Conservation (phyloP, 1,140 invertebrate genomes). For the Lepeophtheirus salmonis region DNA sequence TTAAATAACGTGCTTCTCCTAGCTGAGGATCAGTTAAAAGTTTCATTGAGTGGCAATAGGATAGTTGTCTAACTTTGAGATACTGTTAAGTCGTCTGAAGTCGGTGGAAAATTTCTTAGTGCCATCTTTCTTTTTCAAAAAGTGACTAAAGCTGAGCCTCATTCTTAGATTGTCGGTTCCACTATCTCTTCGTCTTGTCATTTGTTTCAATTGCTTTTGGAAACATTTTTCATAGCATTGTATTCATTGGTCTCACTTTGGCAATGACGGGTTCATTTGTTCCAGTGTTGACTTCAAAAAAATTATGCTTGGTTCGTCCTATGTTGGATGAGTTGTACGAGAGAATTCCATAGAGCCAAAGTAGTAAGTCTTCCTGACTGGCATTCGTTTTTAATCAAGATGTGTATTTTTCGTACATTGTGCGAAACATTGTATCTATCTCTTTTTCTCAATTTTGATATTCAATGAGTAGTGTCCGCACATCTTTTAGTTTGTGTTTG, state of each 20-base stretch:
- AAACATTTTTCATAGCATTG: not conserved
- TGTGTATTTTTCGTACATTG: not conserved
- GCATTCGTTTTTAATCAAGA: not conserved
- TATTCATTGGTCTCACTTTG: constrained; percentile 3
- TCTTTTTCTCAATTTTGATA: too few species aligned
- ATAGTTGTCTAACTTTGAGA: constrained; percentile 26
- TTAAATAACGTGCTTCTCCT: not conserved
- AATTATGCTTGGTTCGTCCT: not conserved
- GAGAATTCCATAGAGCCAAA: not conserved
- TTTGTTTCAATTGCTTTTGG: not conserved
- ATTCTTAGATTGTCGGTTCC: constrained; percentile 17
- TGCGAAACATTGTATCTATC: not conserved
- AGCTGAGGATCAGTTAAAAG: not conserved
- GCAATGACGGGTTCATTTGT: not conserved
- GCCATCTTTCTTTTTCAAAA: constrained; percentile 27
- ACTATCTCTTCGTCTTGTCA: not conserved
- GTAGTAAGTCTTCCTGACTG: not conserved
- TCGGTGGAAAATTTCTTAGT: constrained; percentile 27
- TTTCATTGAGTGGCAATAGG: constrained; percentile 25
- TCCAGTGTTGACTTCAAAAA: not conserved
- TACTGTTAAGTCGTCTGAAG: constrained; percentile 26
- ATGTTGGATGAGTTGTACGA: not conserved
- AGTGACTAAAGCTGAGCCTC: constrained; percentile 23
- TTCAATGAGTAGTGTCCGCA: too few species aligned
- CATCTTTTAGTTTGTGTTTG: not conserved